These are phyloP conservation scores for Phylloscopus trochilus DNA, from an alignment of 2,113 vertebrate species.

Conservation along the genomic window DNA sequence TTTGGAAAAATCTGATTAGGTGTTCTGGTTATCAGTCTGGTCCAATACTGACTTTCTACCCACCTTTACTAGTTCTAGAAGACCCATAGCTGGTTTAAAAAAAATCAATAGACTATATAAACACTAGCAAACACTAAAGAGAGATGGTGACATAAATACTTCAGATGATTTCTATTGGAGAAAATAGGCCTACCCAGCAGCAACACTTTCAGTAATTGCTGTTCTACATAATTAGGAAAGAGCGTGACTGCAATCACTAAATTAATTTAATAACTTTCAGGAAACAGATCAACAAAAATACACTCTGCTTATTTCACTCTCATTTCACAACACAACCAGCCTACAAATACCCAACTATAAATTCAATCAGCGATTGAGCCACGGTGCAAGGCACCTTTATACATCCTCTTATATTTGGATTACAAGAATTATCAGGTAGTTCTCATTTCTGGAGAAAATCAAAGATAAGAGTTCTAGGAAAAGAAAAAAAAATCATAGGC, in stretches of 20 bases:
- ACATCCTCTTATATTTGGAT: neutral
- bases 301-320: neutral
- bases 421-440: neutral
- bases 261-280: neutral
- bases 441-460: neutral
- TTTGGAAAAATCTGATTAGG: neutral
- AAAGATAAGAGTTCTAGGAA: neutral
- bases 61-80: neutral
- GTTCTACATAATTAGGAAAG: neutral
- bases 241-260: neutral
- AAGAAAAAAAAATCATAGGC: neutral
- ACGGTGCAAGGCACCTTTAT: neutral
- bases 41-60: neutral
- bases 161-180: neutral
- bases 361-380: neutral
- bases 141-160: neutral
- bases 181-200: neutral
- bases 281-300: neutral
- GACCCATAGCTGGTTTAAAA: neutral
- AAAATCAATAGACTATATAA: neutral
- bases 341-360: neutral
- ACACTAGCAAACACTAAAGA: neutral
- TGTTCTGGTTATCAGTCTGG: neutral
- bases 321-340: fast-evolving
- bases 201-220: neutral